These are phyloP conservation scores for Hyles vespertilio DNA, from an alignment of 1,140 invertebrate genomes.

Conservation along the genomic window DNA sequence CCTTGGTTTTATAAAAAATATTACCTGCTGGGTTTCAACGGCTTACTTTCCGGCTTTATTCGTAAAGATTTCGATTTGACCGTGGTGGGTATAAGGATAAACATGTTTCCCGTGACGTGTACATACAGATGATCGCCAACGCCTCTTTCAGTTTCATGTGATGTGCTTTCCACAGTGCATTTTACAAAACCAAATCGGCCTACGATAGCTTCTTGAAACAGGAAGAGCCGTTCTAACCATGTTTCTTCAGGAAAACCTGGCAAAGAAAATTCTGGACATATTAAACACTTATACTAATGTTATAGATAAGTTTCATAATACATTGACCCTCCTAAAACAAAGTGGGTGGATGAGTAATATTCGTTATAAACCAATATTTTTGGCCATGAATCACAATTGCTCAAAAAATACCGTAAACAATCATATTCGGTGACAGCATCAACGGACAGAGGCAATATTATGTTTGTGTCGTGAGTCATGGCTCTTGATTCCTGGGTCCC, in stretches of 20 bases:
- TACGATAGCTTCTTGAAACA: slow-evolving; percentile 91
- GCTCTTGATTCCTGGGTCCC: no score
- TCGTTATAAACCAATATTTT: no score
- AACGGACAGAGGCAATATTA: no score
- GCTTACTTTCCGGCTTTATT: slow-evolving; percentile 54
- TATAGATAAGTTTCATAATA: no score
- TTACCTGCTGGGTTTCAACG: slow-evolving; percentile 66
- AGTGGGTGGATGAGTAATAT: no score
- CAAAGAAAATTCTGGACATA: slow-evolving; percentile 21
- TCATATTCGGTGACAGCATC: no score
- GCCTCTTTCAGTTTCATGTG: slow-evolving; percentile 59
- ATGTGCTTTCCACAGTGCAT: slow-evolving; percentile 80
- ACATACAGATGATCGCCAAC: slow-evolving; percentile 83
- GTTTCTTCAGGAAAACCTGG: slow-evolving; percentile 87
- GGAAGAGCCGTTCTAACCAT: slow-evolving; percentile 83
- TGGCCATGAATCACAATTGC: no score
- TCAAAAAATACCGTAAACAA: no score
- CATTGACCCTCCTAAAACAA: no score
- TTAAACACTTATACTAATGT: no score
- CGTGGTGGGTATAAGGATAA: slow-evolving; percentile 87
- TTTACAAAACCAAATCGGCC: slow-evolving; percentile 91
- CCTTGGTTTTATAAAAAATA: not conserved
- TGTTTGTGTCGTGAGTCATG: no score
- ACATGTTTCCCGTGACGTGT: slow-evolving; percentile 95
- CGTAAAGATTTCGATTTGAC: slow-evolving; percentile 50